Base-by-base conservation (phyloP, 2,113 vertebrate species). In the Gymnogyps californianus region DNA sequence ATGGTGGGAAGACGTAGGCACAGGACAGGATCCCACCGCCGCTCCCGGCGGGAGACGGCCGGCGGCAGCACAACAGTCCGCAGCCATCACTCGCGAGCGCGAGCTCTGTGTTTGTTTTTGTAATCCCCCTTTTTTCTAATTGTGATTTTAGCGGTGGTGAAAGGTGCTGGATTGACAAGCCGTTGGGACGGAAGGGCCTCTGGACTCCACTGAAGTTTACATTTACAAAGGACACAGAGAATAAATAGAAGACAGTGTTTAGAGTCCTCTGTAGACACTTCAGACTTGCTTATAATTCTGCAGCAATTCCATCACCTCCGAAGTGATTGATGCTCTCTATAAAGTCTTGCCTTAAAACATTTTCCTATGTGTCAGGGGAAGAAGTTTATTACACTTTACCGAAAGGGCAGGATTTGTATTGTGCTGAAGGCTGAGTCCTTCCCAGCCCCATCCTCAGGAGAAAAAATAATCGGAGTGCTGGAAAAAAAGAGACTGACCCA, bases 201-300 rank as follows among this genome's bases (percentile, higher is more conserved):
- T 62, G 90, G 91, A 44, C 93, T 97, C 82, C 88, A 42, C 94
- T 24, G 94, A 91, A 96, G 97, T 98, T 97, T 98, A 98, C 96
- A 97, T 97, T 98, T 94, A 97, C 90, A 91, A 97, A 97, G 96
- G 97, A 97, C 94, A 97, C 91, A 82, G 91, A 89, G 96, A 97
- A 97, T 97, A 98, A 98, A 97, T 96, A 97, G 95, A 96, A 97
- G 97, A 96, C 95, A 95, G 87, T 98, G 96, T 98, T 98, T 98
- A 97, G 96, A 97, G 96, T 96, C 97, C 96, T 97, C 97, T 95
- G 96, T 91, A 97, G 97, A 97, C 97, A 97, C 97, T 97, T 97
- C 94, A 96, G 93, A 93, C 96, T 97, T 98, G 97, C 97, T 97
- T 97, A 97, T 97, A 97, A 95, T 98, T 97, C 97, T 97, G 94